Base-by-base conservation (phyloP, 2,797 vertebrate genomes). In the Cirrhinus molitorella region DNA sequence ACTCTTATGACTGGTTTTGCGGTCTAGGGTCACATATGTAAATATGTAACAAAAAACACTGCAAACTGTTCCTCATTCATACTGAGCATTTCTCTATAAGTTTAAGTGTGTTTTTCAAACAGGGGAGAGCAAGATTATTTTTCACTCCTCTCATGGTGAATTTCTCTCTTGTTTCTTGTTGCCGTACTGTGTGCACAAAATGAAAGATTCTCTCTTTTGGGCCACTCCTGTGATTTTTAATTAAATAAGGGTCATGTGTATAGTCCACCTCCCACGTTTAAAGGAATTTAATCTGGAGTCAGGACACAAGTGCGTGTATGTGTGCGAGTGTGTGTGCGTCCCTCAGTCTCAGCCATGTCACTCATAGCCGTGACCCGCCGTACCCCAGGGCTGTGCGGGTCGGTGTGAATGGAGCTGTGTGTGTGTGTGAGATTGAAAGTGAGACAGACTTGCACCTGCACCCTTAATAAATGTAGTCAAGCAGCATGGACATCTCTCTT, bases 241-340 rank as follows among this genome's bases (percentile, higher is more conserved):
- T 91, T 91, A 91, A 91, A 88, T 88, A 86, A 87, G 83, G 89
- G 89, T 90, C 89, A 90, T 88, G 88, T 88, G 87, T 88, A 85
- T 86, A 79, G 85, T 85, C 81, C 88, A 88, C 89, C 89, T 89
- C 88, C 90, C 86, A 88, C 86, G 86, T 87, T 89, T 88, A 83
- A 85, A 89, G 88, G 85, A 91, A 89, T 88, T 87, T 91, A 89
- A 89, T 88, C 85, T 89, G 70, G 80, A 83, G 86, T 86, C 81
- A 67, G 65, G 83, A 82, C 83, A 61, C 65, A 87, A 68, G 81
- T 84, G 73, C 55, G 82, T 87, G 88, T 57, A 45, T 84, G 51
- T 82, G 59, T 81, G 49, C 80, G 83, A 79, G 83, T 55, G 75
- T 73, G 77, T 49, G 73, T 57, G 71, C 19, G 85, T 87, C 85